Conservation (phyloP, 92 coral and sea anemone genomes). For the Pocillopora meandrina region DNA sequence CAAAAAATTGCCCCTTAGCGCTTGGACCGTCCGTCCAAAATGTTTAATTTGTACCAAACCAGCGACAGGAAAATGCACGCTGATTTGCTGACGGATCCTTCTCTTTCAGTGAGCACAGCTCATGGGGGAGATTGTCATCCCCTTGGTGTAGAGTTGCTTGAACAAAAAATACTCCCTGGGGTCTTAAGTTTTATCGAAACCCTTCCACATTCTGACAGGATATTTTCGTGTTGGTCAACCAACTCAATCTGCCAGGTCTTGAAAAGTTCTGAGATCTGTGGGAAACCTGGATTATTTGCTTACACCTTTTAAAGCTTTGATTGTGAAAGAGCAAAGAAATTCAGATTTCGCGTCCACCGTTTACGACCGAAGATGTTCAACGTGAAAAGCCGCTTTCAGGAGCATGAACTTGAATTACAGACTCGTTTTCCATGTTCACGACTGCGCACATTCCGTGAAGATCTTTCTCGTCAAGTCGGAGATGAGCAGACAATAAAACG, state of each 20-base stretch:
- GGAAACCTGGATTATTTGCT: constrained; percentile 82
- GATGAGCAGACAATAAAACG: constrained; percentile 56
- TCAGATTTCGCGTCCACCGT: constrained; percentile 48
- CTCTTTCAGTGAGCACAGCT: constrained; percentile 71
- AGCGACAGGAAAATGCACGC: constrained; percentile 69
- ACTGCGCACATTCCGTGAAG: constrained; percentile 73
- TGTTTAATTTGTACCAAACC: constrained; percentile 74
- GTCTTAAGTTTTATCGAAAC: constrained; percentile 53
- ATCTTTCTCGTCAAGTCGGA: constrained; percentile 53
- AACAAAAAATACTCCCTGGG: constrained; percentile 55
- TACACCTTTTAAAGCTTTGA: constrained; percentile 69
- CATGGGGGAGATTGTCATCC: constrained; percentile 58
- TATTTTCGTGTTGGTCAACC: constrained; percentile 67
- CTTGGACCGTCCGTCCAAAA: constrained; percentile 74
- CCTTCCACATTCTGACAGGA: constrained; percentile 60
- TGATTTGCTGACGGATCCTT: constrained; percentile 40
- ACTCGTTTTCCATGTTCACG: constrained; percentile 43
- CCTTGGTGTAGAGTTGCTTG: constrained; percentile 68
- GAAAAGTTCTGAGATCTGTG: constrained; percentile 60
- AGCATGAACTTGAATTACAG: constrained; percentile 59
- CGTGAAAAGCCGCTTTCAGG: constrained; percentile 72
- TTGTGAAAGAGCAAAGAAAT: constrained; percentile 68
- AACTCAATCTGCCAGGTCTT: constrained; percentile 63
- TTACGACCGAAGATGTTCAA: constrained; percentile 68
- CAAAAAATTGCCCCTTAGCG: constrained; percentile 61